phyloP scores from a whole-genome alignment of 1,140 invertebrate species.

The Sitophilus oryzae region DNA sequence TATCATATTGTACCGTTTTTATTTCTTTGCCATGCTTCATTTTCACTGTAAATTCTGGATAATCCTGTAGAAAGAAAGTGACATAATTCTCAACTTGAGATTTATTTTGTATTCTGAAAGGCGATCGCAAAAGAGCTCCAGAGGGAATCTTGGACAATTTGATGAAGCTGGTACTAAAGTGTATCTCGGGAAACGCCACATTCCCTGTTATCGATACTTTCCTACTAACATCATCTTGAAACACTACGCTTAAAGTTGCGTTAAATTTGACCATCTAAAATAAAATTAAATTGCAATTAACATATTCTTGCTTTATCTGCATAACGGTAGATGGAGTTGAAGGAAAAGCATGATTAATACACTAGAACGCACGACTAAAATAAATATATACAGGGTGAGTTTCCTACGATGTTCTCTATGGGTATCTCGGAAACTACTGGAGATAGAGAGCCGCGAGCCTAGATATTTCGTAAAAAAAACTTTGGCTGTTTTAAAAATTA shows the following conservation, averaged over 20 bases:
- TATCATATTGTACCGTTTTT: neutral
- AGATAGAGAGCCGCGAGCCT: too few relatives aligned
- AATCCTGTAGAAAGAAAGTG: slow-evolving; percentile 16
- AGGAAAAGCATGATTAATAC: too few relatives aligned
- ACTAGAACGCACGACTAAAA: too few relatives aligned
- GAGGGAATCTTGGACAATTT: slow-evolving; percentile 26
- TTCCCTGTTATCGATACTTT: slow-evolving; percentile 19
- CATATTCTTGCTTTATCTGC: too few relatives aligned
- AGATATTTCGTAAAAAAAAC: too few relatives aligned
- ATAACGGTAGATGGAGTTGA: too few relatives aligned
- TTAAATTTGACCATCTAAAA: slow-evolving; percentile 16
- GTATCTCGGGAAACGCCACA: slow-evolving; percentile 20
- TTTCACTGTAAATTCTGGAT: slow-evolving; percentile 19
- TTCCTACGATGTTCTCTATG: too few relatives aligned
- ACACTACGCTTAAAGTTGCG: slow-evolving; percentile 5
- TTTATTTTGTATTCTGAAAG: slow-evolving; percentile 23
- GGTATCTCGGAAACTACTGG: too few relatives aligned
- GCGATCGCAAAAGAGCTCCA: slow-evolving; percentile 9
- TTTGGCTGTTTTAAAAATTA: too few relatives aligned
- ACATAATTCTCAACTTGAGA: slow-evolving; percentile 3
- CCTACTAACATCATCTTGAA: slow-evolving; percentile 17
- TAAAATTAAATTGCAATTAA: neutral
- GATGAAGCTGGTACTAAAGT: slow-evolving; percentile 20
- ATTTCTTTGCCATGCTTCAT: slow-evolving; percentile 16
- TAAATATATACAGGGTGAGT: too few relatives aligned